Percentiles rank a stretch among this genome's conserved stretches.
Evolutionary conservation across 2,888 invertebrate genomes (phyloP).

Genomic region (Ophonus ardosiacus): DNA sequence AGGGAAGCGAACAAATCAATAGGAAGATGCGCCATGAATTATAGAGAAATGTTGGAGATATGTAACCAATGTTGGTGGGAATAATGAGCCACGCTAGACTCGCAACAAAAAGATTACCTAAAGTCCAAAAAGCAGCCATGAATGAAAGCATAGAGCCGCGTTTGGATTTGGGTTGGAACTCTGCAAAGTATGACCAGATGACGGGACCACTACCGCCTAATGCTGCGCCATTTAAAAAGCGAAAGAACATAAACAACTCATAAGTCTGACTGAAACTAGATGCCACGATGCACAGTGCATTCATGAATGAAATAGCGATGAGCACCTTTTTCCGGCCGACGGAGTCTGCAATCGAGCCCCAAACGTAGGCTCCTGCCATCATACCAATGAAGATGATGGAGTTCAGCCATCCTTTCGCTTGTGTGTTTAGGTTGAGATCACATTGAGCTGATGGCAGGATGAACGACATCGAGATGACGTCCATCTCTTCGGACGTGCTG

Average conservation of each 20-base stretch:
- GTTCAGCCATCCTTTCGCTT: conserved; percentile 88
- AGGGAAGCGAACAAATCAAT: conserved; percentile 91
- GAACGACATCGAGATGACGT: conserved; percentile 96
- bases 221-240: conserved; percentile 96
- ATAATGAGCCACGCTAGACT: conserved; percentile 88
- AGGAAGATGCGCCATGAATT: conserved; percentile 96
- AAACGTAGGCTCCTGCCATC: conserved; percentile 96
- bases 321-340: conserved; percentile 92
- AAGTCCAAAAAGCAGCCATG: conserved; percentile 97
- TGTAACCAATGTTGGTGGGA: conserved; percentile 85
- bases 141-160: conserved; percentile 95
- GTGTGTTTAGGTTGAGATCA: conserved; percentile 91
- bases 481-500: conserved; percentile 97
- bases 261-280: conserved; percentile 94
- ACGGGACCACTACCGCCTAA: conserved; percentile 94
- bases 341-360: conserved; percentile 94
- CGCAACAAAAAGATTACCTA: conserved; percentile 94
- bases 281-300: conserved; percentile 92
- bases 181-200: conserved; percentile 96
- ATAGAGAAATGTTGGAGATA: conserved; percentile 84
- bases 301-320: conserved; percentile 93
- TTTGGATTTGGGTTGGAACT: conserved; percentile 94
- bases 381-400: conserved; percentile 84
- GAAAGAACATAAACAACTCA: conserved; percentile 92
- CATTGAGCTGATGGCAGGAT: conserved; percentile 95